phyloP scores from a whole-genome alignment of 2,113 vertebrate genomes.

The Silurus glanis region DNA sequence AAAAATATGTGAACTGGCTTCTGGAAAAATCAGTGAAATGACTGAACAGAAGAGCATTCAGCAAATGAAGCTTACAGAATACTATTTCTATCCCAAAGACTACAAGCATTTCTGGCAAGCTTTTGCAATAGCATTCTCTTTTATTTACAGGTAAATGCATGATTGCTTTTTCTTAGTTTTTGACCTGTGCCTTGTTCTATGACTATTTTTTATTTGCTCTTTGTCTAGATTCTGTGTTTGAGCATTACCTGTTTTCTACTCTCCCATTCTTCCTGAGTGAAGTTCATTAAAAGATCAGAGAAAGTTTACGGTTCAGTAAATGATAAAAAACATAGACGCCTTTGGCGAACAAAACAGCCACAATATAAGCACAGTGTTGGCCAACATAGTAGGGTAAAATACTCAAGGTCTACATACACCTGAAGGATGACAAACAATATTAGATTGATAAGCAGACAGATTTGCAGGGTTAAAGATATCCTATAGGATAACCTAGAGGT shows the following conservation, averaged over 20 bases:
- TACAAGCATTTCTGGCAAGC: not conserved
- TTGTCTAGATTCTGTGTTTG: not conserved
- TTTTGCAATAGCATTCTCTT: not conserved
- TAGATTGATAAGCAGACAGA: not conserved
- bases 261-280: not conserved
- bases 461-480: not conserved
- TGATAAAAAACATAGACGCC: not conserved
- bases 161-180: not conserved
- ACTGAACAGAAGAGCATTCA: not conserved
- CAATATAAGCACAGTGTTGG: not conserved
- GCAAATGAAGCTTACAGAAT: not conserved
- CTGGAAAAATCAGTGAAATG: conserved; percentile 21
- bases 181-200: not conserved
- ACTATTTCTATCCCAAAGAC: not conserved
- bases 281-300: not conserved
- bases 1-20: conserved; percentile 16
- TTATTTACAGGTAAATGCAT: not conserved
- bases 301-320: not conserved
- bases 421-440: not conserved
- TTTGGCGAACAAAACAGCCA: not conserved
- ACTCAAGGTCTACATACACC: not conserved
- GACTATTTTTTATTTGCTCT: not conserved
- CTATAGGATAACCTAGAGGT: not conserved
- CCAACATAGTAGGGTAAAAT: no score
- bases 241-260: not conserved